phyloP scores from a whole-genome alignment of 2,888 invertebrate species.

The Nemurella pictetii region DNA sequence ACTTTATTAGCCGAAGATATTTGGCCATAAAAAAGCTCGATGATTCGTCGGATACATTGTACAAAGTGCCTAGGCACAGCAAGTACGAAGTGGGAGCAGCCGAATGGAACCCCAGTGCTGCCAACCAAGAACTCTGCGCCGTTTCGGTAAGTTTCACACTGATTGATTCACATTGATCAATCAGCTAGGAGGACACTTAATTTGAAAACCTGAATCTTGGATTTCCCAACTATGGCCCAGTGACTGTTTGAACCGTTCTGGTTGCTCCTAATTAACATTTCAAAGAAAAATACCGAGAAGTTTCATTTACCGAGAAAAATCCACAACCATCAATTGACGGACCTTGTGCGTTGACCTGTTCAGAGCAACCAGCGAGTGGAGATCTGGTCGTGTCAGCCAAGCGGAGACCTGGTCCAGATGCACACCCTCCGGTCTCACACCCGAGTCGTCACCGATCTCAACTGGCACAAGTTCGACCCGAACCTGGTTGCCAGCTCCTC shows the following conservation, averaged over 20 bases:
- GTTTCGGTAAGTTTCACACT: constrained; percentile 71
- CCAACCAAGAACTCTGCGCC: constrained; percentile 79
- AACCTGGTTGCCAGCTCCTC: constrained; percentile 85
- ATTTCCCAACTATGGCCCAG: too few relatives aligned
- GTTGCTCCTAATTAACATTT: too few relatives aligned
- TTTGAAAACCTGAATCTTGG: too few relatives aligned
- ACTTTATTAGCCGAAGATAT: constrained; percentile 64
- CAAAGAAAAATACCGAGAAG: too few relatives aligned
- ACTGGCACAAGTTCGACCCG: constrained; percentile 84
- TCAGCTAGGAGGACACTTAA: too few relatives aligned
- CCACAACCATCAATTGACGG: neutral
- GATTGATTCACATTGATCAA: neutral
- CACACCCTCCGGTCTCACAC: constrained; percentile 77
- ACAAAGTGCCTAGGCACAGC: constrained; percentile 82
- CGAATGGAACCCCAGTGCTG: constrained; percentile 85
- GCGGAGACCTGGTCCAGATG: constrained; percentile 70
- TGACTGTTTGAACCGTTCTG: too few relatives aligned
- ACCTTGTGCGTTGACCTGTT: constrained; percentile 36
- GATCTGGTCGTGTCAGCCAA: constrained; percentile 74
- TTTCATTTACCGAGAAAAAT: too few relatives aligned
- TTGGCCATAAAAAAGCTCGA: constrained; percentile 80
- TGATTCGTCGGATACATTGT: constrained; percentile 66
- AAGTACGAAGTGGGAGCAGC: constrained; percentile 93
- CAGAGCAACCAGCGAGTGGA: constrained; percentile 88
- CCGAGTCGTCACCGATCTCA: constrained; percentile 84